These are phyloP conservation scores for Bos javanicus DNA, from an alignment of 2,113 vertebrate genomes.

Conservation along the genomic window DNA sequence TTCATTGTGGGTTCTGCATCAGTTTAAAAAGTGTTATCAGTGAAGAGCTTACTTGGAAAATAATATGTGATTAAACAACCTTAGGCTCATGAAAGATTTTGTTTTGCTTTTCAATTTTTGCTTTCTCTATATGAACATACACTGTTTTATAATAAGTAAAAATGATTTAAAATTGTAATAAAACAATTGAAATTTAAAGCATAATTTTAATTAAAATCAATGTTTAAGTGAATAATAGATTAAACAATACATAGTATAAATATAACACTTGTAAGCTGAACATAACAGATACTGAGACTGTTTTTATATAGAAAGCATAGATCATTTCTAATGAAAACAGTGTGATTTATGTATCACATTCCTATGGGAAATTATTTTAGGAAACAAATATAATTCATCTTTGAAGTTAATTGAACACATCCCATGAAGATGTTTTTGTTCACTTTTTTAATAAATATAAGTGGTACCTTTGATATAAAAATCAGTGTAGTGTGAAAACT, in stretches of 20 bases:
- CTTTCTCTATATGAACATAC: background rate
- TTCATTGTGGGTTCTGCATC: background rate
- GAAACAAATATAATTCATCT: constrained; percentile 73
- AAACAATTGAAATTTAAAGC: background rate
- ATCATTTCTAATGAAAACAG: constrained; percentile 55
- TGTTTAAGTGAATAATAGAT: background rate
- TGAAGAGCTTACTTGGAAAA: background rate
- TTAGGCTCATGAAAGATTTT: background rate
- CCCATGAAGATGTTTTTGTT: constrained; percentile 58
- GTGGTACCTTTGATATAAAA: constrained; percentile 74
- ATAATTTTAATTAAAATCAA: constrained; percentile 21
- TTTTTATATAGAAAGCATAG: background rate
- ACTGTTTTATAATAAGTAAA: background rate
- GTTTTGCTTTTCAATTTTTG: background rate
- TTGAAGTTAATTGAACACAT: constrained; percentile 75
- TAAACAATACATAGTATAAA: background rate
- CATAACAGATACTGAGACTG: background rate
- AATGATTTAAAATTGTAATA: background rate
- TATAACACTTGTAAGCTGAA: background rate
- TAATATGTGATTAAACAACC: background rate
- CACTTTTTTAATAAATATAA: constrained; percentile 68
- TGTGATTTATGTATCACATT: constrained; percentile 46
- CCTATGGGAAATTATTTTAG: constrained; percentile 72
- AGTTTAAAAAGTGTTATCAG: background rate
- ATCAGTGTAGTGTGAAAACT: constrained; percentile 77